Evolutionary conservation across 2,797 vertebrate genomes (phyloP), one percentile per base, ranked within the genome.

Genomic region (Mallotus villosus): DNA sequence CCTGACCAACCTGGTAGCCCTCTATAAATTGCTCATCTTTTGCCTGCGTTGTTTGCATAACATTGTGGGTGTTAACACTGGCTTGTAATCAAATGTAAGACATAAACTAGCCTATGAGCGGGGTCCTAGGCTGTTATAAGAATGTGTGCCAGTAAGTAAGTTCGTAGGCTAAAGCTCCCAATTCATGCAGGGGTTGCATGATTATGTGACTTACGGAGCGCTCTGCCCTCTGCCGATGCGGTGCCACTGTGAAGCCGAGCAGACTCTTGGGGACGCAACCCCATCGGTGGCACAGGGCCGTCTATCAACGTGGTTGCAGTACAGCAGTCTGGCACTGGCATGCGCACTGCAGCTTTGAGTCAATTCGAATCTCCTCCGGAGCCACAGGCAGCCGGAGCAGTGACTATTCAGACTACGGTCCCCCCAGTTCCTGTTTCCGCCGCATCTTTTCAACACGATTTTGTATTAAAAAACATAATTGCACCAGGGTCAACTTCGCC

Each of bases 351-450:
- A 76, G 80, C 72, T 69, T 61, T 27, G 17, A 69, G 72, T 74
- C 74, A 74, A 72, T 63, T 58, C 65, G 64, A 62, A 66, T 58
- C 69, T 72, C 64, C n/a, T 53, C 68, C 21, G 59, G 46, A 74
- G 68, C 29, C 66, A 73, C 64, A 67, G 77, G 70, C 72, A 70
- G 70, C 57, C 34, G 51, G 64, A 46, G 62, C 57, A 77, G 74
- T 66, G 66, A 57, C 57, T 62, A 62, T 68, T 65, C 65, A 63
- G 69, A 63, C 66, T 64, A 60, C 65, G 72, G 63, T 68, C 60
- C 71, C 73, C 34, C 37, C 66, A 61, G 72, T 80, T 77, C 75
- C 75, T 80, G 72, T 74, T 80, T 80, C 75, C 75, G 72, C 78
- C 71, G 71, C 66, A 46, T 73, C 60, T 65, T 72, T 68, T 61